Percentiles rank a stretch among this genome's conserved stretches.
Evolutionary conservation across 2,797 vertebrate genomes (phyloP).

Genomic region (Neostethus bicornis): DNA sequence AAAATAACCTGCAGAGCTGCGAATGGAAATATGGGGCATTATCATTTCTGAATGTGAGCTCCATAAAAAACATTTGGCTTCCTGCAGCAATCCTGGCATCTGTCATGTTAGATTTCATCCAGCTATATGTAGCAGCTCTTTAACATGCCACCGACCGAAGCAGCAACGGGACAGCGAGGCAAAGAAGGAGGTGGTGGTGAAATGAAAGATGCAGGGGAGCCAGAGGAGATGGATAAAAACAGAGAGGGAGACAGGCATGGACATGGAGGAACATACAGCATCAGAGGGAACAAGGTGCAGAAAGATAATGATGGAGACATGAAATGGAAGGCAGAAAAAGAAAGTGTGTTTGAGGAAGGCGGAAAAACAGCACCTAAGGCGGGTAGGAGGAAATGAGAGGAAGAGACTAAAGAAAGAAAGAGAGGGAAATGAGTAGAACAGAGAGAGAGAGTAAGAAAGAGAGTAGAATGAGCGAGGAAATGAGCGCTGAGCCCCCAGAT

Average conservation of each 20-base stretch:
- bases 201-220: constrained; percentile 42
- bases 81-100: constrained; percentile 49
- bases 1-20: constrained; percentile 38
- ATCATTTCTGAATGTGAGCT: constrained; percentile 57
- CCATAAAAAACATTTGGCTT: constrained; percentile 50
- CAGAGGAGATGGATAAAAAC: constrained; percentile 30
- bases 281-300: constrained; percentile 37
- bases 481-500: constrained; percentile 41
- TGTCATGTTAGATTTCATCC: constrained; percentile 70
- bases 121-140: constrained; percentile 34
- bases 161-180: constrained; percentile 41
- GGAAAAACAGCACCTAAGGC: constrained; percentile 23
- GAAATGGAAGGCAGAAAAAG: constrained; percentile 28
- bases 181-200: constrained; percentile 14
- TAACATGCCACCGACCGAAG: constrained; percentile 52
- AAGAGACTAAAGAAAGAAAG: constrained; percentile 12
- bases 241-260: constrained; percentile 13
- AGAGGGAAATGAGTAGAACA: neutral
- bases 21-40: constrained; percentile 36
- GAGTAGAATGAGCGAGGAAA: constrained; percentile 46
- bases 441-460: neutral
- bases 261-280: neutral
- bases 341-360: constrained; percentile 23
- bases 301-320: constrained; percentile 43
- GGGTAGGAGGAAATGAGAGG: constrained; percentile 20